phyloP scores from a whole-genome alignment of 2,797 vertebrate species.

The Falco columbarius region DNA sequence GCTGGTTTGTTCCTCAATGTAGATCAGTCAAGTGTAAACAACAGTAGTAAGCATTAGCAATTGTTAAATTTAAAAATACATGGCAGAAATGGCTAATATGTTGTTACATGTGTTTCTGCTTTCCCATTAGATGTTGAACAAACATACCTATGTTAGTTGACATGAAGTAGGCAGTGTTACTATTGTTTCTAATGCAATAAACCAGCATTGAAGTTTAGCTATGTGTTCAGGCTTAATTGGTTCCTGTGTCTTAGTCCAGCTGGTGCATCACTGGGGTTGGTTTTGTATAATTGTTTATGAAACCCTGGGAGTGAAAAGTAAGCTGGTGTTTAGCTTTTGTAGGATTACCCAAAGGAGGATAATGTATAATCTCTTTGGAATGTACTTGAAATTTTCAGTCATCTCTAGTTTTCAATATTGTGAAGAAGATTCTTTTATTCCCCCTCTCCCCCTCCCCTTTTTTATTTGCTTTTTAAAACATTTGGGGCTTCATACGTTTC shows the following conservation, averaged over 20 bases:
- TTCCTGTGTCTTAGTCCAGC: neutral
- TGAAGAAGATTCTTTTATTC: neutral
- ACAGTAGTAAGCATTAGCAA: neutral
- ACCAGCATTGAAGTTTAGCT: neutral
- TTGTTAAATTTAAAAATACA: neutral
- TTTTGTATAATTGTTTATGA: neutral
- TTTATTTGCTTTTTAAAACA: neutral
- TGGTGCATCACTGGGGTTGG: neutral
- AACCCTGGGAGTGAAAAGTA: neutral
- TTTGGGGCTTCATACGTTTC: neutral
- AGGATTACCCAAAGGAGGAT: neutral
- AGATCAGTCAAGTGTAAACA: neutral
- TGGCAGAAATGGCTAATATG: neutral
- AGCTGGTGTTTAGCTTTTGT: neutral
- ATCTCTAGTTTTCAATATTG: neutral
- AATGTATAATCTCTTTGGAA: neutral
- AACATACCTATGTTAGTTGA: neutral
- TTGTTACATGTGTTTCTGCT: neutral
- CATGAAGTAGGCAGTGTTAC: neutral
- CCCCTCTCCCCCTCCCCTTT: neutral
- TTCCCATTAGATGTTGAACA: neutral
- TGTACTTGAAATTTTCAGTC: neutral
- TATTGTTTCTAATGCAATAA: neutral
- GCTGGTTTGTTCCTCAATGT: neutral
- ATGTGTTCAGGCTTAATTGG: neutral